Percentiles rank a stretch among this genome's conserved stretches.
These are phyloP conservation scores for Chironomus striatipennis DNA, from an alignment of 1,140 invertebrate genomes.

Conservation along the genomic window DNA sequence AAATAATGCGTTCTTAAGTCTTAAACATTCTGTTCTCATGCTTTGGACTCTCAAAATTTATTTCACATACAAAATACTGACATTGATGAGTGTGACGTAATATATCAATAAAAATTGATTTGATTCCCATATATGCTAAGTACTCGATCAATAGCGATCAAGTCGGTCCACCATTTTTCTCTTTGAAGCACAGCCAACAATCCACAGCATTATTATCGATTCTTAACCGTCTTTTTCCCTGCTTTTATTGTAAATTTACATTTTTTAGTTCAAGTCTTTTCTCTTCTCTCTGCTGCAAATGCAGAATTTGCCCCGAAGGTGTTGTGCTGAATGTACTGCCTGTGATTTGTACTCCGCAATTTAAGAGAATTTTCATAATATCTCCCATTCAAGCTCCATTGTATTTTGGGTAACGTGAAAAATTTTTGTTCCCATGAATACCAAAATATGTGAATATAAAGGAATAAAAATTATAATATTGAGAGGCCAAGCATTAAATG, in stretches of 20 bases:
- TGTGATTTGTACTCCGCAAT: conserved; percentile 11
- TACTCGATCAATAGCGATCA: too few relatives aligned
- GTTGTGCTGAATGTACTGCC: not conserved
- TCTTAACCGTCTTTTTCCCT: not conserved
- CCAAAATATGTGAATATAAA: too few relatives aligned
- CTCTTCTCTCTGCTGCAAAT: not conserved
- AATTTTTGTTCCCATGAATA: conserved; percentile 5
- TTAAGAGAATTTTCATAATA: not conserved
- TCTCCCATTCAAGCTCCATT: not conserved
- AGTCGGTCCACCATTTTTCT: conserved; percentile 2
- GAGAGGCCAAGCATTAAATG: not conserved
- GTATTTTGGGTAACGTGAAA: conserved; percentile 7
- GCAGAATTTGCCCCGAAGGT: conserved; percentile 1
- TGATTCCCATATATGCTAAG: not conserved
- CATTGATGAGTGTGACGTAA: not conserved
- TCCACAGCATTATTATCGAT: conserved; percentile 2
- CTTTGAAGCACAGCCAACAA: not conserved
- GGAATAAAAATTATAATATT: not conserved
- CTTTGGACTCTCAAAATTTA: too few relatives aligned
- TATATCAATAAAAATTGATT: conserved; percentile 3
- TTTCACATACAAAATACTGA: too few relatives aligned
- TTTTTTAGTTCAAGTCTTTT: not conserved
- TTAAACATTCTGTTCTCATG: too few relatives aligned
- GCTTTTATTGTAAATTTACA: not conserved
- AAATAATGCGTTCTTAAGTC: too few relatives aligned